Percentiles rank a stretch among this genome's conserved stretches.
Evolutionary conservation across 2,888 invertebrate genomes (phyloP).

Genomic region (Ganaspis brasiliensis): DNA sequence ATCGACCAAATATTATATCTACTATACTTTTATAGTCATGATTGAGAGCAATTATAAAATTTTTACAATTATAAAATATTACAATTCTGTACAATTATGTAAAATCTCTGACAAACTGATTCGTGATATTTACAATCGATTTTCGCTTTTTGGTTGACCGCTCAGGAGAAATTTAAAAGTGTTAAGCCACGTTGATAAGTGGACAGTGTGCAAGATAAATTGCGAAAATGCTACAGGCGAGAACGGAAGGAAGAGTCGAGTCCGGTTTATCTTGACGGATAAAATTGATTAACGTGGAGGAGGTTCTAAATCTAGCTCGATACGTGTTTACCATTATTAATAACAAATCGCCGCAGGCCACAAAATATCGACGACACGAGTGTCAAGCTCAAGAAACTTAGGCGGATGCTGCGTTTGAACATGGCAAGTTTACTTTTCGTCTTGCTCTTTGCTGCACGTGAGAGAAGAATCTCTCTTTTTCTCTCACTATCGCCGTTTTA

Average conservation of each 20-base stretch:
- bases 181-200: constrained; percentile 15
- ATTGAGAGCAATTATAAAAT: no score
- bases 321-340: constrained; percentile 71
- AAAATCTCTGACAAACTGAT: no score
- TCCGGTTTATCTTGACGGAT: constrained; percentile 73
- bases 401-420: constrained; percentile 50
- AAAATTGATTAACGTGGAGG: constrained; percentile 76
- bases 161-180: no score
- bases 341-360: constrained; percentile 68
- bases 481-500: constrained; percentile 28
- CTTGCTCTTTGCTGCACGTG: background rate
- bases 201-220: constrained; percentile 65
- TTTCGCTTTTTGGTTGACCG: no score
- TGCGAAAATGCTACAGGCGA: constrained; percentile 56
- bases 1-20: no score
- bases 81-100: no score
- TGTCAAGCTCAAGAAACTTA: constrained; percentile 23
- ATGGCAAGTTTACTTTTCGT: constrained; percentile 29
- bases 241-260: constrained; percentile 71
- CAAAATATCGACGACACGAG: constrained; percentile 20
- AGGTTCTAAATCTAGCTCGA: constrained; percentile 70
- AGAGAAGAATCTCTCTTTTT: constrained; percentile 18
- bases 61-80: no score
- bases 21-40: no score
- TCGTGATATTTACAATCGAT: no score